These are phyloP conservation scores for Eulemur coronatus DNA, from an alignment of 2,797 vertebrate species.

Conservation along the genomic window DNA sequence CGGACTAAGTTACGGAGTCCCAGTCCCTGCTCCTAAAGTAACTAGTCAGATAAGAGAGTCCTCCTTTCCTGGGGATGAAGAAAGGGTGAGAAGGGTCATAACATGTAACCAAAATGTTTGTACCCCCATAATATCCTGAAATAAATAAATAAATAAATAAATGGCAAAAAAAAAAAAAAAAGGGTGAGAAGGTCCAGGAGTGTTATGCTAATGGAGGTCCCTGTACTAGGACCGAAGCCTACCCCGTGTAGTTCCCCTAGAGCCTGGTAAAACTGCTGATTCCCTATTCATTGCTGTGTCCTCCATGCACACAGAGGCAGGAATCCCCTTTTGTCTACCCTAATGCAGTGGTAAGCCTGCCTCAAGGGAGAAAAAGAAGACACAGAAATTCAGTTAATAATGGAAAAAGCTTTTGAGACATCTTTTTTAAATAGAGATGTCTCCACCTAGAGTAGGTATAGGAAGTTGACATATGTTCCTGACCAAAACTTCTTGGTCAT, in stretches of 20 bases:
- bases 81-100: not conserved
- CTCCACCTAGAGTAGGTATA: not conserved
- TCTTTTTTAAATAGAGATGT: slow-evolving; percentile 7
- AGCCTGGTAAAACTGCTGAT: not conserved
- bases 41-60: not conserved
- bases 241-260: not conserved
- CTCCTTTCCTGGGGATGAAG: not conserved
- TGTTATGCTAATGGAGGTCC: not conserved
- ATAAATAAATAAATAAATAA: too few relatives aligned
- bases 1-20: not conserved
- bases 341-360: not conserved
- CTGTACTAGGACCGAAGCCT: not conserved
- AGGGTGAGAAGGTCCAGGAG: not conserved
- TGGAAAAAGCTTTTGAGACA: not conserved
- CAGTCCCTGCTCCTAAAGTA: not conserved
- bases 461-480: slow-evolving; percentile 42
- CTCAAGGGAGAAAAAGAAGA: not conserved
- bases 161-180: too few relatives aligned
- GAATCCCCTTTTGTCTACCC: not conserved
- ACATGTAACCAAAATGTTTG: too few relatives aligned
- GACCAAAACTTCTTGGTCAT: not conserved
- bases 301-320: not conserved
- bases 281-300: not conserved
- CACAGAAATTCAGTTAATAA: slow-evolving; percentile 3
- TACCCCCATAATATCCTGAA: too few relatives aligned